Base-by-base conservation (phyloP, 2,888 invertebrate genomes). In the Petrophora chlorosata region DNA sequence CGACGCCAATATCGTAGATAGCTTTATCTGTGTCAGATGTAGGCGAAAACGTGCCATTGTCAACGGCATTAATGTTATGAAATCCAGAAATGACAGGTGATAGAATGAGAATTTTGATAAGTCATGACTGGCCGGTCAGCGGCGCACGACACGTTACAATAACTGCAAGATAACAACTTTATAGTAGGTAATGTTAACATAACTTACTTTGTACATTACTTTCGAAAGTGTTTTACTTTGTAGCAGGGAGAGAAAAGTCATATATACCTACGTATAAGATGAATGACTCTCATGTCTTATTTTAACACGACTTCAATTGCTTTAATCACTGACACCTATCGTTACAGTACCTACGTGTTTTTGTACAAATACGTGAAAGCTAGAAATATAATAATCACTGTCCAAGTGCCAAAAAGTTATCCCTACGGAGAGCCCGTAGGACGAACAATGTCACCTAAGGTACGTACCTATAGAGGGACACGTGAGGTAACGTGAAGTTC, bases 11-110 rank as follows among this genome's bases (percentile, higher is more conserved):
- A 79, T 75, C 71, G 70, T 67, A 67, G 76, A 82, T 81, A 78
- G 67, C 65, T 81, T 78, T 85, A 85, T 83, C 83, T 75, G 61
- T 77, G 71, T 79, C 78, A 85, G 78, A 83, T 82, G 82, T 74
- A 63, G 47, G 55, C 63, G 53, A 55, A 61, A 72, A 66, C 63
- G 66, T 69, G 67, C 72, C 62, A 72, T 70, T 75, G 73, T 70
- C 65, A 67, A 59, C 48, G 41, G 52, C 45, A 52, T 61, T 60
- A 53, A 54, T 70, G 67, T 72, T 73, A 70, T 63, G 70, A 74
- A 77, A 77, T 76, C 73, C 73, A 65, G 70, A 71, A 76, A 72
- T 67, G 68, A 76, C 76, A 82, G 75, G 76, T 83, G 79, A 70
- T 59, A 51, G 67, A 62, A 43, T 54, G 47, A 56, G 53, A 58